These are phyloP conservation scores for Mastomys coucha DNA, from an alignment of 2,113 vertebrate species.

Conservation along the genomic window DNA sequence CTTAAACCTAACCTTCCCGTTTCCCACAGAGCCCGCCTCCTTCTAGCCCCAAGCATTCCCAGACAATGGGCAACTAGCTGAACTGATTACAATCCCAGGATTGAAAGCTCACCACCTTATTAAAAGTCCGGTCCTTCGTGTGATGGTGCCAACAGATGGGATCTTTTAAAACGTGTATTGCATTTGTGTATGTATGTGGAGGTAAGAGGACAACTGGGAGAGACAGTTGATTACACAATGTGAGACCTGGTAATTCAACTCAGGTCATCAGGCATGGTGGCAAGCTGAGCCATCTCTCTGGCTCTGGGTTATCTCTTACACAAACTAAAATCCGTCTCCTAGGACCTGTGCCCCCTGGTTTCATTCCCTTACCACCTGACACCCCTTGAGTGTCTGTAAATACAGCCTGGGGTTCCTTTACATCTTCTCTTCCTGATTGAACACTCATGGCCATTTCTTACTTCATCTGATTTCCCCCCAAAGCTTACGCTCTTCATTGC, in stretches of 20 bases:
- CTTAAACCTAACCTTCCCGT: not conserved
- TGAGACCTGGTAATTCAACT: not conserved
- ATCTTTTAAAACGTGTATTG: not conserved
- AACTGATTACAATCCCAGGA: not conserved
- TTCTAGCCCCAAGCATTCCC: not conserved
- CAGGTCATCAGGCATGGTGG: not conserved
- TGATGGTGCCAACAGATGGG: not conserved
- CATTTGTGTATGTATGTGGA: not conserved
- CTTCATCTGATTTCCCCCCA: conserved; percentile 14
- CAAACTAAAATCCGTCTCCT: not conserved
- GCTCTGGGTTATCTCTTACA: not conserved
- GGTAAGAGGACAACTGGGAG: not conserved
- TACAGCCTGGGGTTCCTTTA: not conserved
- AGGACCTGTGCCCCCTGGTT: not conserved
- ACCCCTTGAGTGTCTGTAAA: not conserved
- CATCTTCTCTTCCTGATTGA: conserved; percentile 9
- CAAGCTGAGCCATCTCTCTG: not conserved
- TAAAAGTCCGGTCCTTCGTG: not conserved
- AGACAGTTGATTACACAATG: not conserved
- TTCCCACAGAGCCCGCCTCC: not conserved
- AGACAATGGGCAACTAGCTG: not conserved
- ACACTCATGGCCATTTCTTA: not conserved
- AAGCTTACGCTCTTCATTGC: not conserved
- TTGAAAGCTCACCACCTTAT: not conserved
- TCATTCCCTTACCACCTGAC: not conserved